Base-by-base conservation (phyloP, 2,888 invertebrate species). In the Pheosia tremula region DNA sequence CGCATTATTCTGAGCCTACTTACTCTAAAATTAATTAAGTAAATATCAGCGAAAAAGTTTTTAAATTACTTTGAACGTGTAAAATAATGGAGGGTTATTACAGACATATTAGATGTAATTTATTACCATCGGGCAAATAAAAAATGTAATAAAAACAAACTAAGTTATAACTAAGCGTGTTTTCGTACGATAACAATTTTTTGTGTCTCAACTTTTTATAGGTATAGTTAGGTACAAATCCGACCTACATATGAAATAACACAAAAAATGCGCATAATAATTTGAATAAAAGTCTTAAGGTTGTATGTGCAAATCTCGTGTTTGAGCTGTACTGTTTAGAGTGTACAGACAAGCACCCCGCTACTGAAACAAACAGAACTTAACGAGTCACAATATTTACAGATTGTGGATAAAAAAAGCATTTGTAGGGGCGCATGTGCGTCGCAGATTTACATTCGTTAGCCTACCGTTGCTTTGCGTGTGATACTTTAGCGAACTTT, bases 311-410 rank as follows among this genome's bases (percentile, higher is more conserved):
- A 9, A 47, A n/a, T 47, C 11, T 5, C n/a, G n/a, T 47, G 11
- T n/a, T 47, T 47, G 47, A 4, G n/a, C 4, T 5, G n/a, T 47
- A 11, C 47, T 4, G 4, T 47, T n/a, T n/a, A n/a, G 10, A 8
- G 2, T 8, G 9, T 43, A 8, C 9, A 50, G 24, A 10, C 43
- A 56, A 58, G 61, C 49, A 59, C 64, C 63, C 54, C 47, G 66
- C 66, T 62, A 69, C 65, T 60, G 61, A 63, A 68, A 72, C 68
- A 68, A 75, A 71, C 62, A 63, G 58, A 66, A 72, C 75, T 79
- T 70, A 63, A 72, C 57, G 58, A 80, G 82, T 87, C 88, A 88
- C 78, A 88, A 87, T 82, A 87, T 88, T 87, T 82, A 82, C 75
- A 75, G 75, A 75, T 72, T 62, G 61, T 62, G 57, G 58, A 64